Percentiles rank a stretch among this genome's conserved stretches.
Conservation (phyloP, 2,797 vertebrate genomes). For the Remorina albescens region DNA sequence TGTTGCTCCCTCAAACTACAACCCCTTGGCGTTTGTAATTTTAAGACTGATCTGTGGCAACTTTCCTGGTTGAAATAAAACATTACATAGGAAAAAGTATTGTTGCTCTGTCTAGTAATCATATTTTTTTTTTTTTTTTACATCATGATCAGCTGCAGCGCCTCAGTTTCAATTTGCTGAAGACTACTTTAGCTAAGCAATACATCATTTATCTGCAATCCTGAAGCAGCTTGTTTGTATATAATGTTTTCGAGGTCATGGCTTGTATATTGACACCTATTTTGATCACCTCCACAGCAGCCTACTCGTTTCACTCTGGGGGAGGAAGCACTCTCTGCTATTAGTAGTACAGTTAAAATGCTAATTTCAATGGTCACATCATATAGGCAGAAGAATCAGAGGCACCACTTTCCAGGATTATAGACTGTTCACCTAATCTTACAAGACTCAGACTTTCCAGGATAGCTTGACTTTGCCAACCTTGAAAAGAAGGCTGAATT, state of each 20-base stretch:
- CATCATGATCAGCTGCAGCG: neutral
- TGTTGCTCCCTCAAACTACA: neutral
- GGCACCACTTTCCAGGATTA: conserved; percentile 2
- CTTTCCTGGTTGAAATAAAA: conserved; percentile 1
- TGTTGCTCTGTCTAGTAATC: neutral
- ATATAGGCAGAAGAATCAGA: conserved; percentile 10
- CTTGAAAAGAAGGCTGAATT: conserved; percentile 20
- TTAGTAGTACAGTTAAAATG: neutral
- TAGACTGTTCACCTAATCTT: neutral
- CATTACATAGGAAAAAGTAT: neutral
- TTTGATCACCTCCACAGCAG: conserved; percentile 4
- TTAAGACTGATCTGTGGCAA: conserved; percentile 21
- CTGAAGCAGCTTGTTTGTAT: conserved; percentile 8
- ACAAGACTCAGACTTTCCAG: neutral
- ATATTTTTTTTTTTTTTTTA: neutral
- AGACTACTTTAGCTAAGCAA: neutral
- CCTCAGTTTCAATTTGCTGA: neutral
- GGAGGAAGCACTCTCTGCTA: neutral
- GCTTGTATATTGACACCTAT: neutral
- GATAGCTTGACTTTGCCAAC: neutral
- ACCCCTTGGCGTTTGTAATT: neutral
- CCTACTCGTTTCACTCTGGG: neutral
- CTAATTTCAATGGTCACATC: neutral
- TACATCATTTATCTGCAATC: neutral
- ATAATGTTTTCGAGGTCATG: neutral